Conservation (phyloP, 2,888 invertebrate genomes). For the Itoplectis maculator region DNA sequence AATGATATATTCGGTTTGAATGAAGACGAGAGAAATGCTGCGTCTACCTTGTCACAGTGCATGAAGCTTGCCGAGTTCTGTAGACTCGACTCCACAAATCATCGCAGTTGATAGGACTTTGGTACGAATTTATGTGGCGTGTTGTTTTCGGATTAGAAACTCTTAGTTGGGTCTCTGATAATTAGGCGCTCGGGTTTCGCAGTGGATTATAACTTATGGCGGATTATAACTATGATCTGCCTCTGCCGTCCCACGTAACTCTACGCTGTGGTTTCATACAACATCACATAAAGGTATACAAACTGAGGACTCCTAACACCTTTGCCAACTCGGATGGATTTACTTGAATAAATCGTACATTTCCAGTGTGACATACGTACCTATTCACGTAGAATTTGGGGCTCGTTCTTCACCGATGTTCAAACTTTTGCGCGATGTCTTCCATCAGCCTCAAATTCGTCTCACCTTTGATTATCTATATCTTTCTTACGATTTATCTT, state of each 20-base stretch:
- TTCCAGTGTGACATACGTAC: conserved; percentile 2
- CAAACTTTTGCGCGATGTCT: conserved; percentile 4
- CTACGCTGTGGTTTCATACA: not conserved
- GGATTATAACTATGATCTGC: not conserved
- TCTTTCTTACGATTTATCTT: conserved; percentile 5
- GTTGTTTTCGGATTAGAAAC: not conserved
- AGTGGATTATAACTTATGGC: conserved; percentile 1
- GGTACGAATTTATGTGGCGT: not conserved
- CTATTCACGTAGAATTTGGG: not conserved
- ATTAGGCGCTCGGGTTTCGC: conserved; percentile 12
- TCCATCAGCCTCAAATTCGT: conserved; percentile 12
- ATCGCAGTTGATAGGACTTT: not conserved
- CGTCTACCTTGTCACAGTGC: not conserved
- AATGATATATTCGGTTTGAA: too few relatives aligned
- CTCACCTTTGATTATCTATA: conserved; percentile 44
- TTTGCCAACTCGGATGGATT: not conserved
- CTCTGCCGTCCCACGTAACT: conserved; percentile 8
- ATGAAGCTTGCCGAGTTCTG: not conserved
- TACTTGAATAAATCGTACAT: not conserved
- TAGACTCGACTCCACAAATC: not conserved
- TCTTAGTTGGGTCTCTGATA: not conserved
- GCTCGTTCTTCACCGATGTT: not conserved
- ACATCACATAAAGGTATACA: not conserved
- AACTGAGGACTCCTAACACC: not conserved
- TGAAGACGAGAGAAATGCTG: too few relatives aligned